Evolutionary conservation across 2,888 invertebrate species (phyloP).

Genomic region (Dryobota labecula): DNA sequence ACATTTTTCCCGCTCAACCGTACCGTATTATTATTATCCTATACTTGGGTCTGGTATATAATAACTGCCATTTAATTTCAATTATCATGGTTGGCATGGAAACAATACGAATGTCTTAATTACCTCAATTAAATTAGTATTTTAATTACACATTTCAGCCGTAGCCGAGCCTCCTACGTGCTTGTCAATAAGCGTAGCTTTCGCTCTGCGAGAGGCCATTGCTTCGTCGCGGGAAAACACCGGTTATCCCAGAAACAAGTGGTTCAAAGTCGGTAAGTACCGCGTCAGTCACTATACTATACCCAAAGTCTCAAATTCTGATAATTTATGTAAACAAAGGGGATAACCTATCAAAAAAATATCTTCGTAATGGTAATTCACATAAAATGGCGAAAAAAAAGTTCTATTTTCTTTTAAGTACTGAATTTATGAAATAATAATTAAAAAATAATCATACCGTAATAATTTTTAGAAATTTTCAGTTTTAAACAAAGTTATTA

Average conservation of each 20-base stretch:
- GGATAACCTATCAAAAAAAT: no score
- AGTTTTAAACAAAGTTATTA: no score
- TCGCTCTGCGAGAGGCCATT: constrained; percentile 92
- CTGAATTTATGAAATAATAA: no score
- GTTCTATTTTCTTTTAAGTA: no score
- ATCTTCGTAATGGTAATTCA: no score
- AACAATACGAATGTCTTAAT: not conserved
- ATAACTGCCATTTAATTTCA: not conserved
- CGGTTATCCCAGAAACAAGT: constrained; percentile 87
- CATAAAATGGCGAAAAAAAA: no score
- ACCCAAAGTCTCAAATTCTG: no score
- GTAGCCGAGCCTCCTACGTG: constrained; percentile 89
- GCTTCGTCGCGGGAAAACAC: constrained; percentile 91
- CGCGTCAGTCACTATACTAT: not conserved
- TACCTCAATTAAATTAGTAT: not conserved
- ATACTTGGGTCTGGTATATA: not conserved
- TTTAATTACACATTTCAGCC: constrained; percentile 75
- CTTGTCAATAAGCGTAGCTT: constrained; percentile 85
- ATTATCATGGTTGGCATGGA: not conserved
- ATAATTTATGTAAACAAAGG: no score
- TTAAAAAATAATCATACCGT: no score
- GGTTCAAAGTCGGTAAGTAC: constrained; percentile 91
- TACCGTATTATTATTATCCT: not conserved
- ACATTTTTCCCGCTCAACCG: not conserved
- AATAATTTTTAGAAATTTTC: no score